Conservation (phyloP, 2,888 invertebrate species). For the Kuschelorhynchus macadamiae region DNA sequence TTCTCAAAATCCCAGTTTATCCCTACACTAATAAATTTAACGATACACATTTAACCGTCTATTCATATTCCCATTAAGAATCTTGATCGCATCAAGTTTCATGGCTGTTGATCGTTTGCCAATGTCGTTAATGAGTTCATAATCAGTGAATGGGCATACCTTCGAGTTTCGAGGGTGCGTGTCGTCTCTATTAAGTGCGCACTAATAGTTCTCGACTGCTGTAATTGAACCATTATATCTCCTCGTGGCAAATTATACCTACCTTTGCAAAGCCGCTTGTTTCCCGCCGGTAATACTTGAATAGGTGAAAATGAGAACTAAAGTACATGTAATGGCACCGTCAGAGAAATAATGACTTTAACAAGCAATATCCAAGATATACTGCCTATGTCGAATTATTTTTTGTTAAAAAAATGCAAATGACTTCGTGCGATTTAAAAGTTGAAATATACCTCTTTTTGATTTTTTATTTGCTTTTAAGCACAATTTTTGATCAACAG, state of each 20-base stretch:
- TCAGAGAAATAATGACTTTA: no score
- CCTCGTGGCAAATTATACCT: constrained; percentile 28
- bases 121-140: constrained; percentile 57
- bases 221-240: constrained; percentile 35
- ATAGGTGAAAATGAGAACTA: neutral
- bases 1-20: no score
- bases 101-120: constrained; percentile 13
- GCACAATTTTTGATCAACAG: no score
- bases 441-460: no score
- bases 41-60: neutral
- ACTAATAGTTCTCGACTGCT: constrained; percentile 30
- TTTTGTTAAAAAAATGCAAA: no score
- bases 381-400: no score
- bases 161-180: constrained; percentile 40
- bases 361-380: no score
- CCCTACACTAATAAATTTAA: neutral
- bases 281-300: no score
- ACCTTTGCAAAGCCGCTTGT: neutral
- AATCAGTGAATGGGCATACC: constrained; percentile 51
- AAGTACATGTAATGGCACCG: neutral
- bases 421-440: no score
- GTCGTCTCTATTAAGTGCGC: constrained; percentile 30
- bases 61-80: constrained; percentile 1
- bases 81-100: constrained; percentile 5
- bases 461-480: no score